A percentile compares a stretch with the other conserved stretches of the same genome.
phyloP scores from a whole-genome alignment of 2,113 vertebrate genomes.

The Cryptomyrus ogoouensis region DNA sequence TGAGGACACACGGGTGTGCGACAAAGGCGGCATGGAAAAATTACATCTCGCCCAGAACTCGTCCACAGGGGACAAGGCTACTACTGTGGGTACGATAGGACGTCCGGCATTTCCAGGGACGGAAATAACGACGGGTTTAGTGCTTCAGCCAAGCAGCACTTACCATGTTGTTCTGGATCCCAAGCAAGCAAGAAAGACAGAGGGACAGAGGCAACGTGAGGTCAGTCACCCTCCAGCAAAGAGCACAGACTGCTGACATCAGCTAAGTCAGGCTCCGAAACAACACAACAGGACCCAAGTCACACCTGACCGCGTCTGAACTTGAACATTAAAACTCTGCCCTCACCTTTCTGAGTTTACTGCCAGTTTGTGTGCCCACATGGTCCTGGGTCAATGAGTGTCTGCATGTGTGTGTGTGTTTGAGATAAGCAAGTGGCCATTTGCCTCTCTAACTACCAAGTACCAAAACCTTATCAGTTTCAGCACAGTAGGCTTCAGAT shows the following conservation, averaged over 20 bases:
- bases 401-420: neutral
- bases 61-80: neutral
- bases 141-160: constrained; percentile 44
- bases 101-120: too few species aligned
- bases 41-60: neutral
- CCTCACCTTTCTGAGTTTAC: neutral
- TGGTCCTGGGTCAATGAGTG: neutral
- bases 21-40: neutral
- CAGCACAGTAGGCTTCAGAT: neutral
- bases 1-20: constrained; percentile 40
- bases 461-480: neutral
- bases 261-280: neutral
- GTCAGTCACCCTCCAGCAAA: constrained; percentile 24
- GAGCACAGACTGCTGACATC: neutral
- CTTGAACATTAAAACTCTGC: neutral
- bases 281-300: neutral
- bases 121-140: neutral
- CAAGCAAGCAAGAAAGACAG: constrained; percentile 45
- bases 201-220: constrained; percentile 50
- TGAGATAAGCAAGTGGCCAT: neutral
- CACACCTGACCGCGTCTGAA: neutral
- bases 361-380: neutral
- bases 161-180: constrained; percentile 70
- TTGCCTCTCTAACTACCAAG: neutral
- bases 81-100: neutral